phyloP scores from a whole-genome alignment of 1,140 invertebrate genomes.

The Prorops nasuta region DNA sequence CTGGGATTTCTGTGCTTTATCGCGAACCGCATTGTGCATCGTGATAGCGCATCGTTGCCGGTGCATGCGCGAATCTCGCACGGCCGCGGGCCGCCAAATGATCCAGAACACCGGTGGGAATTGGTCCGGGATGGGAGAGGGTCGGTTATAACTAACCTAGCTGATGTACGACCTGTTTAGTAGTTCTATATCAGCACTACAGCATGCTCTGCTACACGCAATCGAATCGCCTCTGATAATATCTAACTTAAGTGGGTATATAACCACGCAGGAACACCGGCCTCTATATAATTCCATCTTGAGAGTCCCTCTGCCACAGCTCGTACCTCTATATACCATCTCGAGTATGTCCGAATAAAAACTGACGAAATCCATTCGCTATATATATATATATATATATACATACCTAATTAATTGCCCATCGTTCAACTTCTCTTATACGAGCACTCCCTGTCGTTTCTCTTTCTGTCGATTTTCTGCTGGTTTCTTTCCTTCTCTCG shows the following conservation, averaged over 20 bases:
- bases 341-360: no score
- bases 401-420: no score
- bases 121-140: constrained; percentile 34
- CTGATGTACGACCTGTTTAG: constrained; percentile 58
- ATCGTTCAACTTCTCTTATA: no score
- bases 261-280: no score
- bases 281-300: no score
- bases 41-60: constrained; percentile 37
- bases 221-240: constrained; percentile 38
- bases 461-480: no score
- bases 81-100: constrained; percentile 55
- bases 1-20: constrained; percentile 23
- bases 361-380: no score
- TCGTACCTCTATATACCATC: no score
- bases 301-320: no score
- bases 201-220: constrained; percentile 42
- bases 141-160: constrained; percentile 47
- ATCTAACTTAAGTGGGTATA: constrained; percentile 38
- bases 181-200: constrained; percentile 55
- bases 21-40: constrained; percentile 31
- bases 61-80: constrained; percentile 45
- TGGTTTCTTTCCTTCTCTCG: no score
- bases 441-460: no score
- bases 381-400: no score
- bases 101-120: constrained; percentile 57